These are phyloP conservation scores for Ceuthmochares aereus DNA, from an alignment of 2,113 vertebrate genomes.

Conservation along the genomic window DNA sequence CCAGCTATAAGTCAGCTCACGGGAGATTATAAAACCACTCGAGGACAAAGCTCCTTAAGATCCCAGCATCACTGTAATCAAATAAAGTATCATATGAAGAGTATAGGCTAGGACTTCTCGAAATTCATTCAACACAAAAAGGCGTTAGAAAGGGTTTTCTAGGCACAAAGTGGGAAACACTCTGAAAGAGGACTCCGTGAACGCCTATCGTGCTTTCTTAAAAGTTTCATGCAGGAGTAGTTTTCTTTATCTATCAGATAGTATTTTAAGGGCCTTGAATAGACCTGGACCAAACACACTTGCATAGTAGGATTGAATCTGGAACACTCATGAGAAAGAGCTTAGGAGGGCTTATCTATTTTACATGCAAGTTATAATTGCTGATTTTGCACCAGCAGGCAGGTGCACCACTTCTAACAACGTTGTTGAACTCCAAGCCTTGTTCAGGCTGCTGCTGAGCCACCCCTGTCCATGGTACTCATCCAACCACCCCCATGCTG, in stretches of 20 bases:
- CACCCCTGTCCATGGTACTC: slow-evolving; percentile 7
- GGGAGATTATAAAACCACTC: neutral
- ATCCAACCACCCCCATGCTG: rapidly evolving
- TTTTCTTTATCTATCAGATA: neutral
- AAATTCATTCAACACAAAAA: neutral
- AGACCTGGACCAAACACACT: neutral
- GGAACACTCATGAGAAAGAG: neutral
- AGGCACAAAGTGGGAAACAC: neutral
- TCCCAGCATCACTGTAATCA: neutral
- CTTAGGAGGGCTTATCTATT: neutral
- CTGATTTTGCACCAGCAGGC: neutral
- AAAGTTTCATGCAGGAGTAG: neutral
- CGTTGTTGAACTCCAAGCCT: neutral
- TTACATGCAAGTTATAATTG: neutral
- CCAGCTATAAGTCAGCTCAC: neutral
- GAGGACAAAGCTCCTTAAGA: neutral
- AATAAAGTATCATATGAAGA: neutral
- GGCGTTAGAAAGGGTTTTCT: neutral
- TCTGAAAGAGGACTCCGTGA: neutral
- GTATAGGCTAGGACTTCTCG: neutral
- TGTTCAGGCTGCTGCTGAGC: neutral
- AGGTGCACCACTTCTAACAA: neutral
- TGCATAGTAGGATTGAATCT: neutral
- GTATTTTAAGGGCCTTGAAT: neutral
- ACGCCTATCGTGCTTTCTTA: neutral